phyloP scores from a whole-genome alignment of 2,888 invertebrate species.

The Drosophila prolongata region DNA sequence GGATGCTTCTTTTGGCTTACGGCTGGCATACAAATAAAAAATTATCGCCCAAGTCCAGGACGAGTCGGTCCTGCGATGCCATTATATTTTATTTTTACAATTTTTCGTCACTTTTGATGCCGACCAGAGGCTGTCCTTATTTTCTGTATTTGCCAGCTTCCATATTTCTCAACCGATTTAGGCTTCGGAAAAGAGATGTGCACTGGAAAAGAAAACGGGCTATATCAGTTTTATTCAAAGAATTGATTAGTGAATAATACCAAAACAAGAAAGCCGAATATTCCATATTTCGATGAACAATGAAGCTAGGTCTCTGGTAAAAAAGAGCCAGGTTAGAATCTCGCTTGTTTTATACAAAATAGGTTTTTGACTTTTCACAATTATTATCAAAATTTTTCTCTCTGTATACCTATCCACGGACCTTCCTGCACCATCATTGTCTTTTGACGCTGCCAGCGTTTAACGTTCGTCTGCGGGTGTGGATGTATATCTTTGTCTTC shows the following conservation, averaged over 20 bases:
- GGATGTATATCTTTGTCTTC: conserved; percentile 52
- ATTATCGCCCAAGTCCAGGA: conserved; percentile 70
- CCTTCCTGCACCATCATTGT: conserved; percentile 66
- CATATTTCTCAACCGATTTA: conserved; percentile 2
- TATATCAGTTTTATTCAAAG: too few species aligned
- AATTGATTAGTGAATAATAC: too few species aligned
- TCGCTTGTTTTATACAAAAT: too few species aligned
- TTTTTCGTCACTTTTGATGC: conserved; percentile 65
- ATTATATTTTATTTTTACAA: conserved; percentile 71
- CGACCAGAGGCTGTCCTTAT: conserved; percentile 29
- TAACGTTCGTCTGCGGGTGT: conserved; percentile 35
- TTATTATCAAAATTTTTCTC: neutral
- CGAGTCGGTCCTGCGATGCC: conserved; percentile 36
- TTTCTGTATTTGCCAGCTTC: conserved; percentile 46
- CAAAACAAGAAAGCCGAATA: too few species aligned
- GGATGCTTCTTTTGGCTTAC: conserved; percentile 54
- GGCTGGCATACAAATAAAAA: conserved; percentile 69
- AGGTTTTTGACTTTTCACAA: too few species aligned
- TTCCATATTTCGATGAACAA: too few species aligned
- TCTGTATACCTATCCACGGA: conserved; percentile 8
- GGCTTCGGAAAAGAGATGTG: neutral
- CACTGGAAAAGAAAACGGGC: neutral
- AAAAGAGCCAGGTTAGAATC: neutral
- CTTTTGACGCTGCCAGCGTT: conserved; percentile 67
- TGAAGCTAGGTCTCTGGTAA: too few species aligned